These are phyloP conservation scores for Celastrina argiolus DNA, from an alignment of 2,888 invertebrate genomes.

Conservation along the genomic window DNA sequence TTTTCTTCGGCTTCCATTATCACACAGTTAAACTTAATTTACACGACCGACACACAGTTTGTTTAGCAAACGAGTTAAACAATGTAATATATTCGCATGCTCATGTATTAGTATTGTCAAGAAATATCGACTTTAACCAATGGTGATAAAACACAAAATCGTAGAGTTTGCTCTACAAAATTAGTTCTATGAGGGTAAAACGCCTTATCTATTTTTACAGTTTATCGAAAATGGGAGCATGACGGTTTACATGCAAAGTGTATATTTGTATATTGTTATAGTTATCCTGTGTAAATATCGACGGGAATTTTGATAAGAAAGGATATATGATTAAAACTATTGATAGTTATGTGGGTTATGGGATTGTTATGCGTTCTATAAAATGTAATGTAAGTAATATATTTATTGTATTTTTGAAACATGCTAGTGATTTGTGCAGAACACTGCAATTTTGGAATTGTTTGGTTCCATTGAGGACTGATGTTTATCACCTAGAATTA, in stretches of 20 bases:
- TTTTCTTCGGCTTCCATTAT: neutral
- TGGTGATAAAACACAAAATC: neutral
- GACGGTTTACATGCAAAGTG: neutral
- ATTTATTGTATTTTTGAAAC: too few relatives aligned
- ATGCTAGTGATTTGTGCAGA: too few relatives aligned
- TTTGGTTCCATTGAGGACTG: too few relatives aligned
- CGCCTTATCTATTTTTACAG: constrained; percentile 16
- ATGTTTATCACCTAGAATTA: too few relatives aligned
- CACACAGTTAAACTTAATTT: neutral
- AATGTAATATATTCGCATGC: neutral
- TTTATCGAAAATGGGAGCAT: constrained; percentile 10
- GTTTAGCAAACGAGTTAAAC: constrained; percentile 5
- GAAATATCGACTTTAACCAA: neutral
- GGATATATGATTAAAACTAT: neutral
- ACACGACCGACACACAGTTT: neutral
- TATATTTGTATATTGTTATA: neutral
- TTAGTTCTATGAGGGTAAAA: constrained; percentile 2
- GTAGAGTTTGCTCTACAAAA: neutral
- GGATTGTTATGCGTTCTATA: neutral
- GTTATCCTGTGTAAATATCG: neutral
- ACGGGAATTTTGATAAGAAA: neutral
- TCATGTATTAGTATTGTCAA: neutral
- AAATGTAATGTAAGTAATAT: too few relatives aligned
- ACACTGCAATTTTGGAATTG: too few relatives aligned
- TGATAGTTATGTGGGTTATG: neutral